Percentiles rank a stretch among this genome's conserved stretches.
Evolutionary conservation across 1,140 invertebrate genomes (phyloP).

Genomic region (Agrypnia vestita): DNA sequence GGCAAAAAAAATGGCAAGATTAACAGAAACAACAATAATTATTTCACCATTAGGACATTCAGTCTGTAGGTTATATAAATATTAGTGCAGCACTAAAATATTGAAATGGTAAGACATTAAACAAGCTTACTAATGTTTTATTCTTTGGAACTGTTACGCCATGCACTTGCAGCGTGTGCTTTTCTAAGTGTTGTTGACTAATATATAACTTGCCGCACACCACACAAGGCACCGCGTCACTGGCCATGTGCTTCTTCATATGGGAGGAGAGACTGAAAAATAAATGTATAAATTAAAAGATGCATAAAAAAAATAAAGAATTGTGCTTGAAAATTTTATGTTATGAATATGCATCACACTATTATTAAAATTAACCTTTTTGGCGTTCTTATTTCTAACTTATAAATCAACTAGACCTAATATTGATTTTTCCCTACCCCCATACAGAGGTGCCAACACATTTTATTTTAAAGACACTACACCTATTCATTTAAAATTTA

Average conservation of each 20-base stretch:
- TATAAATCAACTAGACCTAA: no score
- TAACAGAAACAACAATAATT: no score
- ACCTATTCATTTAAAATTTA: no score
- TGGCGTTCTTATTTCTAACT: no score
- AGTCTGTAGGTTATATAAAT: no score
- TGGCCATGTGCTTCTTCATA: conserved; percentile 41
- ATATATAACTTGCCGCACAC: conserved; percentile 53
- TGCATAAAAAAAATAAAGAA: neutral
- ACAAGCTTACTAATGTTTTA: neutral
- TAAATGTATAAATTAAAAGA: neutral
- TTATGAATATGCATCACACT: neutral
- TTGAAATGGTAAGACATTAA: neutral
- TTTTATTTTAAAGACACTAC: no score
- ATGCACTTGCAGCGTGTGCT: conserved; percentile 49
- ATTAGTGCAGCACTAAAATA: no score
- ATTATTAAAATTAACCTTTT: no score
- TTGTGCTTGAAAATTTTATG: neutral
- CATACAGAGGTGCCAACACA: no score
- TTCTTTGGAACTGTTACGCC: conserved; percentile 30
- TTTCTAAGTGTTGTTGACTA: conserved; percentile 27
- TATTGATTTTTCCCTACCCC: no score
- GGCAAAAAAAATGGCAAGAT: no score
- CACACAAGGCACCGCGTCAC: conserved; percentile 35
- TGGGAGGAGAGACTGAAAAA: conserved; percentile 48
- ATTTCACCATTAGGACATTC: no score